Evolutionary conservation across 2,888 invertebrate species (phyloP).

Genomic region (Mythimna loreyi): DNA sequence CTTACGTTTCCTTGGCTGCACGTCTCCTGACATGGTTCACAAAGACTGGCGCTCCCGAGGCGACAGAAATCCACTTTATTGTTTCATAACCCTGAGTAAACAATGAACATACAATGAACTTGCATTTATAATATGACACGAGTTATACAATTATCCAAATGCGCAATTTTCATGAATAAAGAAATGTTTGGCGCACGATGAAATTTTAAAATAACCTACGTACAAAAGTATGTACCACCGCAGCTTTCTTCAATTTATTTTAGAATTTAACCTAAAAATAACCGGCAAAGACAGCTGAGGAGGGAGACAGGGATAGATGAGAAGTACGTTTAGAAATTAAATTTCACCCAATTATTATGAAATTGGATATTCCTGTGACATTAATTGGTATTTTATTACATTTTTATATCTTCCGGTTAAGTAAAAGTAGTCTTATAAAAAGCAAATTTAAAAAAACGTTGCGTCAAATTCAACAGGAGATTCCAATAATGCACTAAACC

Average conservation of each 20-base stretch:
- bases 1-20: conserved; percentile 96
- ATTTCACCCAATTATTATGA: conserved; percentile 7
- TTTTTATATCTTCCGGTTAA: not conserved
- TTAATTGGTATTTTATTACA: not conserved
- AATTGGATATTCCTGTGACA: conserved; percentile 31
- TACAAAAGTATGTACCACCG: conserved; percentile 78
- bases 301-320: conserved; percentile 73
- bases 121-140: conserved; percentile 69
- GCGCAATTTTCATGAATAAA: conserved; percentile 85
- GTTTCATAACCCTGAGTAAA: conserved; percentile 90
- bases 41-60: conserved; percentile 83
- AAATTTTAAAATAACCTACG: conserved; percentile 89
- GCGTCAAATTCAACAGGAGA: not conserved
- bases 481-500: not conserved
- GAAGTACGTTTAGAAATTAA: conserved; percentile 42
- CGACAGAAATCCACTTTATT: conserved; percentile 83
- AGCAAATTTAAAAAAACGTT: not conserved
- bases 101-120: conserved; percentile 80
- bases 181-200: conserved; percentile 81
- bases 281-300: conserved; percentile 89
- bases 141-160: conserved; percentile 79
- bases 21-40: conserved; percentile 95
- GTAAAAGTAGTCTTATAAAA: not conserved
- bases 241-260: conserved; percentile 89
- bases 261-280: conserved; percentile 90